A percentile compares a stretch with the other conserved stretches of the same genome.
phyloP scores from a whole-genome alignment of 2,113 vertebrate species.

The Bos javanicus region DNA sequence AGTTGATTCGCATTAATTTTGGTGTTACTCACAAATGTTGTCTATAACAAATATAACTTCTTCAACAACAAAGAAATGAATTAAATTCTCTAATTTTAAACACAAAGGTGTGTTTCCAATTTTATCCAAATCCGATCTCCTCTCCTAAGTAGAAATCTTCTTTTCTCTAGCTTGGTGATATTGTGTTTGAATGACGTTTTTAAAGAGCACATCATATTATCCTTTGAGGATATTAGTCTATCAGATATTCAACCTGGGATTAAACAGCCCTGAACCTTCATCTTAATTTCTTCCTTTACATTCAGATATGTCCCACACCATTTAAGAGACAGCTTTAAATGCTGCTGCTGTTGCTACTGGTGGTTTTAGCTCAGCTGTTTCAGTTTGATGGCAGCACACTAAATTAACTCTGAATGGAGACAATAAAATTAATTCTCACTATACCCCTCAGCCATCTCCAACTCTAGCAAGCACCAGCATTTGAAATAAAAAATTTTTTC shows the following conservation, averaged over 20 bases:
- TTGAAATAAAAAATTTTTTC: conserved; percentile 43
- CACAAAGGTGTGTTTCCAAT: not conserved
- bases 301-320: conserved; percentile 18
- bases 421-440: conserved; percentile 56
- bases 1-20: not conserved
- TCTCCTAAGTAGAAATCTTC: not conserved
- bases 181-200: not conserved
- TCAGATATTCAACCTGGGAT: conserved; percentile 36
- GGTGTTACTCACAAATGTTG: not conserved
- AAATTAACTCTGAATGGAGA: conserved; percentile 66
- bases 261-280: conserved; percentile 47
- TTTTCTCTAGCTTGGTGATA: conserved; percentile 31
- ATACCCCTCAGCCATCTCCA: conserved; percentile 30
- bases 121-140: conserved; percentile 19
- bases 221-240: not conserved
- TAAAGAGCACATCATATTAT: conserved; percentile 12
- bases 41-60: not conserved
- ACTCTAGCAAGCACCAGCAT: not conserved
- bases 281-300: conserved; percentile 39
- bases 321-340: conserved; percentile 63
- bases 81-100: conserved; percentile 6
- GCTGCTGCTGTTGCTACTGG: not conserved
- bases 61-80: conserved; percentile 5
- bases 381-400: conserved; percentile 42
- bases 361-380: conserved; percentile 58